Evolutionary conservation across 2,113 vertebrate genomes (phyloP).

Genomic region (Todiramphus saurophagus): DNA sequence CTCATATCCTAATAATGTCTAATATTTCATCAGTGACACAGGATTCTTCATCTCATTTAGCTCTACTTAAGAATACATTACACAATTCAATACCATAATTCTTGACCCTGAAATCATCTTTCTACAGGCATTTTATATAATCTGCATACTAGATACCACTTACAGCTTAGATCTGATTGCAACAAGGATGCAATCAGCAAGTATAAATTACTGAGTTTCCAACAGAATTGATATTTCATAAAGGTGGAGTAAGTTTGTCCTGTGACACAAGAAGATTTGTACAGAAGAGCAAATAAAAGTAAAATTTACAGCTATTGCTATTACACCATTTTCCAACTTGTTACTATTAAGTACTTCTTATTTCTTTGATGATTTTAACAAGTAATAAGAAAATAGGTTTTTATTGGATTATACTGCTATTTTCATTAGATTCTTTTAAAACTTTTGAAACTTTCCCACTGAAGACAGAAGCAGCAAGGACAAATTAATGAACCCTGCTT

Average conservation of each 20-base stretch:
- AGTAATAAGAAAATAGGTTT: neutral
- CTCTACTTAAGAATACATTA: neutral
- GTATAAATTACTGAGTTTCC: neutral
- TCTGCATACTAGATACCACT: neutral
- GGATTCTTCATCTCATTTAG: neutral
- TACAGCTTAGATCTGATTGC: neutral
- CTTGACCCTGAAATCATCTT: neutral
- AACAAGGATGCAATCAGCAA: neutral
- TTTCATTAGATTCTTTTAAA: neutral
- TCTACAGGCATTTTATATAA: neutral
- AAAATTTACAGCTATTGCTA: neutral
- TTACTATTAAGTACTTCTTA: neutral
- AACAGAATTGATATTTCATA: neutral
- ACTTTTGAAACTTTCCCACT: neutral
- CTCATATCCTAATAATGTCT: neutral
- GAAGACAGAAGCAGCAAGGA: neutral
- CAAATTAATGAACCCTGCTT: neutral
- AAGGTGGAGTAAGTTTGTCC: neutral
- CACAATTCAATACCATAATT: neutral
- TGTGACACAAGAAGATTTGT: no score
- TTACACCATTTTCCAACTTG: neutral
- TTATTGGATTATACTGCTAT: neutral
- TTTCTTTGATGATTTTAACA: neutral
- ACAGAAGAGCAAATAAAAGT: no score
- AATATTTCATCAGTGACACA: neutral